Percentiles rank a stretch among this genome's conserved stretches.
Conservation (phyloP, 2,797 vertebrate species). For the Helarctos malayanus region DNA sequence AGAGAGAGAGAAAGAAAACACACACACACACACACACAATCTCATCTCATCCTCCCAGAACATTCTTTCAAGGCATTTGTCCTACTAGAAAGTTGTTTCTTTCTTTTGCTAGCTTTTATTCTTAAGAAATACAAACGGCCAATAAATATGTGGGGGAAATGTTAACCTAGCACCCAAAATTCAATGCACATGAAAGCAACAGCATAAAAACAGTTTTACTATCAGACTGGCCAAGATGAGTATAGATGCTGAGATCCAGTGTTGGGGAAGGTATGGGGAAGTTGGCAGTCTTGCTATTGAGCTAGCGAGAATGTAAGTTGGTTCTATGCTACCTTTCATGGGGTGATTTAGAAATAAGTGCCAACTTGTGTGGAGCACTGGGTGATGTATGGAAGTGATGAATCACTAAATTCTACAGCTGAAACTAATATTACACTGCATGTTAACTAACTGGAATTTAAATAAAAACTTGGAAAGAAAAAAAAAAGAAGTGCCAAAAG, state of each 20-base stretch:
- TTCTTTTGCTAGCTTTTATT: constrained; percentile 22
- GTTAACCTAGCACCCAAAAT: not conserved
- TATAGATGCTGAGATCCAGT: not conserved
- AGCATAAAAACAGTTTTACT: not conserved
- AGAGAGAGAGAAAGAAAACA: too few relatives aligned
- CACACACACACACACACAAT: not conserved
- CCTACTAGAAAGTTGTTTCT: not conserved
- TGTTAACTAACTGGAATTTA: not conserved
- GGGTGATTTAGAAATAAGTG: not conserved
- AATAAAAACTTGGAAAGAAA: not conserved
- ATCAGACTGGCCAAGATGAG: not conserved
- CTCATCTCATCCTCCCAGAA: not conserved
- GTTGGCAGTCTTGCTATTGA: not conserved
- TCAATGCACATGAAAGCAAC: not conserved
- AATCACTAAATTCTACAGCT: not conserved
- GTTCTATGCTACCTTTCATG: not conserved
- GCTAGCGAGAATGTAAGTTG: not conserved
- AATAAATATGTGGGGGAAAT: not conserved
- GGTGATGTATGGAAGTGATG: not conserved
- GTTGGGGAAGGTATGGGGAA: not conserved
- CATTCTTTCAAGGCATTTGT: not conserved
- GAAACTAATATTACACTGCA: not conserved
- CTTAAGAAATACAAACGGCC: not conserved
- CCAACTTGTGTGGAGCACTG: not conserved
- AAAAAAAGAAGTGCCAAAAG: not conserved